A percentile compares a stretch with the other conserved stretches of the same genome.
Evolutionary conservation across 1,140 invertebrate genomes (phyloP).

Genomic region (Pseudachorutes palmiensis): DNA sequence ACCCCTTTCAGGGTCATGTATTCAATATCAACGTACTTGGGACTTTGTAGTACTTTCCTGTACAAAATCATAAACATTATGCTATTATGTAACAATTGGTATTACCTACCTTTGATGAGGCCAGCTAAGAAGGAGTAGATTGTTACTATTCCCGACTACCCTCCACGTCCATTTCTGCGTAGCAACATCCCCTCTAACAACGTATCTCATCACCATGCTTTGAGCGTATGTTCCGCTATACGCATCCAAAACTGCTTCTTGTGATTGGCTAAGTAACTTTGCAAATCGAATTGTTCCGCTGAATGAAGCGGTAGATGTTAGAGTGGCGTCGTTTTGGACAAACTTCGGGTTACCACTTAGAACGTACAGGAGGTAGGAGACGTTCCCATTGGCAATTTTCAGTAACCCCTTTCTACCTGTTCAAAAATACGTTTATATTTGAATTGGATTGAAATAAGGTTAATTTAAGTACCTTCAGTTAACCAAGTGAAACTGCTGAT

Average conservation of each 20-base stretch:
- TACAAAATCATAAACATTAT: background rate
- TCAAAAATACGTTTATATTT: too few species aligned
- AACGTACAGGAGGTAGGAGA: slow-evolving; percentile 25
- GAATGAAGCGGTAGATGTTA: slow-evolving; percentile 14
- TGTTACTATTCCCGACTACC: slow-evolving; percentile 18
- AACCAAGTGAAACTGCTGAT: slow-evolving; percentile 15
- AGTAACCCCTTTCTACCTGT: background rate
- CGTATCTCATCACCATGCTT: slow-evolving; percentile 21
- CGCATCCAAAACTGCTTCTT: slow-evolving; percentile 27
- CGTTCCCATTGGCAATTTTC: slow-evolving; percentile 1
- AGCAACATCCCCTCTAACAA: slow-evolving; percentile 18
- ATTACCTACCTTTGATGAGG: slow-evolving; percentile 28
- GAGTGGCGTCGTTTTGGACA: background rate
- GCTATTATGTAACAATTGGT: background rate
- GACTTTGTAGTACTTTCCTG: slow-evolving; percentile 14
- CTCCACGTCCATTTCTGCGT: slow-evolving; percentile 29
- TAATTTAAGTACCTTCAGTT: slow-evolving; percentile 14
- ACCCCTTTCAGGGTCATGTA: slow-evolving; percentile 30
- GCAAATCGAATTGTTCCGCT: slow-evolving; percentile 32
- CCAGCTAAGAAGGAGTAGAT: slow-evolving; percentile 27
- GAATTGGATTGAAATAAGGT: too few species aligned
- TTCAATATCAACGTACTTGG: slow-evolving; percentile 23
- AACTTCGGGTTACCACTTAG: slow-evolving; percentile 7
- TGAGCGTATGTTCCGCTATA: slow-evolving; percentile 11
- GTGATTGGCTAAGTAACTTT: slow-evolving; percentile 20